These are phyloP conservation scores for Catocala fraxini DNA, from an alignment of 2,888 invertebrate genomes.

Conservation along the genomic window DNA sequence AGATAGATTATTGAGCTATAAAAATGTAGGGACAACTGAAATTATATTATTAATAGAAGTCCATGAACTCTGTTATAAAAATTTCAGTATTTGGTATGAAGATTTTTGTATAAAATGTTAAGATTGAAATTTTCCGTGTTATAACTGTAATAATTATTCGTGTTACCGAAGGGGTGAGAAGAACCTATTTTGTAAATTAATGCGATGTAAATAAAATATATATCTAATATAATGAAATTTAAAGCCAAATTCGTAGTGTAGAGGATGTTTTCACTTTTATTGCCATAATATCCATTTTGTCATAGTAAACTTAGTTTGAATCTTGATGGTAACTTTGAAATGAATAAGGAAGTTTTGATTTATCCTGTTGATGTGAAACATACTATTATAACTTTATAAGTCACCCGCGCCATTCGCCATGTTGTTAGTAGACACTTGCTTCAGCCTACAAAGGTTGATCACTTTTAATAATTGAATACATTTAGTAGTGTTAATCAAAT, in stretches of 20 bases:
- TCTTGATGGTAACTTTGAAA: background rate
- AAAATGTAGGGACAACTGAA: constrained; percentile 19
- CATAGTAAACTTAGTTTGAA: constrained; percentile 13
- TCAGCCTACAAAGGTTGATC: background rate
- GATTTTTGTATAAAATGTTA: constrained; percentile 40
- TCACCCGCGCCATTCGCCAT: too few relatives aligned
- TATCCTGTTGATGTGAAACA: constrained; percentile 1
- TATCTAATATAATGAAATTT: constrained; percentile 20
- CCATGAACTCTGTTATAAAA: constrained; percentile 14
- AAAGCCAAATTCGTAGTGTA: constrained; percentile 47
- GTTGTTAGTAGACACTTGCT: too few relatives aligned
- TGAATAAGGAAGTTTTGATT: constrained; percentile 12
- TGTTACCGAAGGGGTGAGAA: constrained; percentile 41
- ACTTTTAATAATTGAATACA: background rate
- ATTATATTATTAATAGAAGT: constrained; percentile 20
- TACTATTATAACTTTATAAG: background rate
- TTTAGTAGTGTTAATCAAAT: background rate
- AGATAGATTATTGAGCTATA: constrained; percentile 16
- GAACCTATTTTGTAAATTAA: constrained; percentile 51
- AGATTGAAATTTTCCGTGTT: constrained; percentile 27
- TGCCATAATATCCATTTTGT: constrained; percentile 23
- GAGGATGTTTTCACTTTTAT: constrained; percentile 32
- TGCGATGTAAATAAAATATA: constrained; percentile 45
- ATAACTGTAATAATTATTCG: constrained; percentile 35
- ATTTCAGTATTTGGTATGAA: constrained; percentile 26